A percentile compares a stretch with the other conserved stretches of the same genome.
These are phyloP conservation scores for Morinoia aosen DNA, from an alignment of 2,888 invertebrate species.

Conservation along the genomic window DNA sequence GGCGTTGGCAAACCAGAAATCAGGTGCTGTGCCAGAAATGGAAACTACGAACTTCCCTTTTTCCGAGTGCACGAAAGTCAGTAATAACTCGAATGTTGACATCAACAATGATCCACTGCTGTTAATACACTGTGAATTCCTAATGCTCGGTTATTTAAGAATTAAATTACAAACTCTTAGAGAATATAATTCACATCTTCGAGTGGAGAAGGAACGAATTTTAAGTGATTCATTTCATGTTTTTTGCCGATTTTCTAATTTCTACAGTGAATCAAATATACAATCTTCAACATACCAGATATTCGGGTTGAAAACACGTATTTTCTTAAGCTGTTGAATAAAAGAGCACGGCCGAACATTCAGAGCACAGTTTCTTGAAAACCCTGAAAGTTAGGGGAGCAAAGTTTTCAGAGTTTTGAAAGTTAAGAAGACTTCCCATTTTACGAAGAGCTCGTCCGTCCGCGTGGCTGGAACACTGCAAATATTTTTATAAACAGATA, in stretches of 20 bases:
- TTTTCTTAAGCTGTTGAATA: neutral
- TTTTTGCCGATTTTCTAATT: neutral
- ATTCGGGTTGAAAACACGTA: neutral
- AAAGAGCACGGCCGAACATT: neutral
- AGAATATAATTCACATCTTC: neutral
- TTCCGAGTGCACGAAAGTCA: neutral
- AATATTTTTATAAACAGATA: neutral
- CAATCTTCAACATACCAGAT: neutral
- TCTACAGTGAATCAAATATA: neutral
- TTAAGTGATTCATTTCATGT: neutral
- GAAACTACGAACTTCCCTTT: neutral
- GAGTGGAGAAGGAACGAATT: neutral
- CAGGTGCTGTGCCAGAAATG: neutral
- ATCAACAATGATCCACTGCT: too few species aligned
- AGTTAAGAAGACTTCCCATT: neutral
- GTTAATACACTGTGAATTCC: too few species aligned
- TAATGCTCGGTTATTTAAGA: too few species aligned
- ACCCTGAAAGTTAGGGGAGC: neutral
- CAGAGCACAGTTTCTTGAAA: neutral
- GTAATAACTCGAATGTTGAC: neutral
- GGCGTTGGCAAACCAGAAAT: neutral
- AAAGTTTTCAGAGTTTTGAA: neutral
- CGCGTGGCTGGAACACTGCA: too few species aligned
- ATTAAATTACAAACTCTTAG: too few species aligned
- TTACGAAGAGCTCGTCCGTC: neutral